phyloP scores from a whole-genome alignment of 2,113 vertebrate species.

The Alligator sinensis region DNA sequence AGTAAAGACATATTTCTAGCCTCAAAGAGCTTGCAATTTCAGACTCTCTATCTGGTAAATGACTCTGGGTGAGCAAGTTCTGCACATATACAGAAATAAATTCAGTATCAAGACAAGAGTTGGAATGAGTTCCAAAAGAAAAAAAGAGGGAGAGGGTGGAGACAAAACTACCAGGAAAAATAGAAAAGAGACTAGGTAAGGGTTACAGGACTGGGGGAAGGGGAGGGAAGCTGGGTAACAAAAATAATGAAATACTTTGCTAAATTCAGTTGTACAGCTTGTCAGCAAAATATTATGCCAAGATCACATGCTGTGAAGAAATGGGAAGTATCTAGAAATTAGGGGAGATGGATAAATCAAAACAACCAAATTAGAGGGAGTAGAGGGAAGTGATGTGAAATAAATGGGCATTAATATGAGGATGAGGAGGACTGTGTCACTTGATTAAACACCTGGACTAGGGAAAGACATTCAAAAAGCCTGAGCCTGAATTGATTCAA shows the following conservation, averaged over 20 bases:
- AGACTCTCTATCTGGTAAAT: not conserved
- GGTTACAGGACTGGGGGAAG: no score
- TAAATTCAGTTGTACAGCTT: not conserved
- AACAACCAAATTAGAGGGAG: not conserved
- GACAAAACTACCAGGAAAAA: not conserved
- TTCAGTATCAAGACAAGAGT: not conserved
- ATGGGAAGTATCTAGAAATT: not conserved
- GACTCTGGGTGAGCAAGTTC: not conserved
- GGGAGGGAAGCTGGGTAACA: no score
- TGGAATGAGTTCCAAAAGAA: no score
- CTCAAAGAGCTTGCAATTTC: conserved; percentile 11
- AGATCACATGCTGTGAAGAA: not conserved
- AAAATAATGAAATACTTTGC: not conserved
- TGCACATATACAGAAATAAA: not conserved
- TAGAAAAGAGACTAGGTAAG: not conserved
- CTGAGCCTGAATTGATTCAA: no score
- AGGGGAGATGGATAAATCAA: not conserved
- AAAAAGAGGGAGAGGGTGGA: no score
- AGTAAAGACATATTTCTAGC: conserved; percentile 26
- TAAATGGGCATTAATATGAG: not conserved
- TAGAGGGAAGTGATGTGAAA: not conserved
- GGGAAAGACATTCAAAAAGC: no score
- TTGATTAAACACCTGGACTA: not conserved
- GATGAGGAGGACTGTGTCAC: not conserved
- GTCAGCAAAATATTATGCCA: no score